Conservation (phyloP, 2,113 vertebrate species). For the Ammodytes dubius region DNA sequence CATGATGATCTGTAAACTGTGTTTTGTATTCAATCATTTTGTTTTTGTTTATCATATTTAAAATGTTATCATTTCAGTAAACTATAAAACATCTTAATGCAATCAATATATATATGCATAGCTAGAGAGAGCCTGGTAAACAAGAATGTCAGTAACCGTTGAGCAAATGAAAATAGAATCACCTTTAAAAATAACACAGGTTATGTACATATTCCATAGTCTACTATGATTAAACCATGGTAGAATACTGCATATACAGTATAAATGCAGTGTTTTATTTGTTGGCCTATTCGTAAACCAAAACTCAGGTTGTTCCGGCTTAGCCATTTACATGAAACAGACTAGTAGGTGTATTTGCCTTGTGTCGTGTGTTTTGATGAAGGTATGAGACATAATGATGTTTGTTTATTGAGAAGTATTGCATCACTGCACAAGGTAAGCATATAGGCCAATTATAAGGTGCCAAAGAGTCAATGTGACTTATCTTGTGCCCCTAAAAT, state of each 20-base stretch:
- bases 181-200: not conserved
- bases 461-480: conserved; percentile 3
- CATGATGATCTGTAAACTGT: not conserved
- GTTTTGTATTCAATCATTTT: not conserved
- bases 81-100: not conserved
- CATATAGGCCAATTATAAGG: conserved; percentile 3
- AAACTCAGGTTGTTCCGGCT: not conserved
- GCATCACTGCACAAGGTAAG: not conserved
- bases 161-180: too few species aligned
- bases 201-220: not conserved
- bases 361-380: conserved; percentile 1
- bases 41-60: not conserved
- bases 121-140: too few species aligned
- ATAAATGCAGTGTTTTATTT: not conserved
- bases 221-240: not conserved
- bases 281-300: not conserved
- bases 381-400: not conserved
- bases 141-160: too few species aligned
- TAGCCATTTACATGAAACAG: not conserved
- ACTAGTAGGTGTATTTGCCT: not conserved
- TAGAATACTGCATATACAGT: not conserved
- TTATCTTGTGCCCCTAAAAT: not conserved
- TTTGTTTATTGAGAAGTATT: not conserved
- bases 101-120: not conserved
- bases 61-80: not conserved